Evolutionary conservation across 2,797 vertebrate genomes (phyloP).

Genomic region (Propithecus deckenii): DNA sequence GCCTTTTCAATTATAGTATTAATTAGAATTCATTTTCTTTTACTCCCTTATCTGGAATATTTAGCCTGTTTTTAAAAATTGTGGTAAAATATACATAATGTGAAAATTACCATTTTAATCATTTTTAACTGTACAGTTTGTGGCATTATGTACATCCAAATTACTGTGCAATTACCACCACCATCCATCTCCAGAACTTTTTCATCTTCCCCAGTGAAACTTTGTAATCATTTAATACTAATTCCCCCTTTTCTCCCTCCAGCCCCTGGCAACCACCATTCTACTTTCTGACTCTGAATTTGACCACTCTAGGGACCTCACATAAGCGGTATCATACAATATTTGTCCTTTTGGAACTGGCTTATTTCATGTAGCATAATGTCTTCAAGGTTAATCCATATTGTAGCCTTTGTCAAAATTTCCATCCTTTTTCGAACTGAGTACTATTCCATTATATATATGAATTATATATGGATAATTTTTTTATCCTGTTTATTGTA

Average conservation of each 20-base stretch:
- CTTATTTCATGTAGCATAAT: neutral
- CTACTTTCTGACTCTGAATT: slow-evolving; percentile 5
- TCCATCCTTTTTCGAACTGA: neutral
- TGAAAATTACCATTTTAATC: neutral
- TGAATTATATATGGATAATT: neutral
- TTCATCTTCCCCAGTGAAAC: neutral
- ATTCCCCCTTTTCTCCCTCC: neutral
- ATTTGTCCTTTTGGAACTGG: neutral
- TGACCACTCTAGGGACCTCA: neutral
- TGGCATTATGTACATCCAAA: neutral
- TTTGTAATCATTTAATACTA: neutral
- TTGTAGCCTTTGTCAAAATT: neutral
- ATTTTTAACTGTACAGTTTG: neutral
- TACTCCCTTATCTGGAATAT: neutral
- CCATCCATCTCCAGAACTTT: neutral
- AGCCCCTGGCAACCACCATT: neutral
- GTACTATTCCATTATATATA: neutral
- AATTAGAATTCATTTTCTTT: slow-evolving; percentile 38
- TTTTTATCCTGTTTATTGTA: neutral
- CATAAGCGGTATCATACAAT: neutral
- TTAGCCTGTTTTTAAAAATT: neutral
- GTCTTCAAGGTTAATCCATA: neutral
- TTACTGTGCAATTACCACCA: neutral
- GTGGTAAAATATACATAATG: neutral
- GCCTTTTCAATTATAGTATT: neutral